phyloP scores from a whole-genome alignment of 2,797 vertebrate species.

The Scolopax rusticola region DNA sequence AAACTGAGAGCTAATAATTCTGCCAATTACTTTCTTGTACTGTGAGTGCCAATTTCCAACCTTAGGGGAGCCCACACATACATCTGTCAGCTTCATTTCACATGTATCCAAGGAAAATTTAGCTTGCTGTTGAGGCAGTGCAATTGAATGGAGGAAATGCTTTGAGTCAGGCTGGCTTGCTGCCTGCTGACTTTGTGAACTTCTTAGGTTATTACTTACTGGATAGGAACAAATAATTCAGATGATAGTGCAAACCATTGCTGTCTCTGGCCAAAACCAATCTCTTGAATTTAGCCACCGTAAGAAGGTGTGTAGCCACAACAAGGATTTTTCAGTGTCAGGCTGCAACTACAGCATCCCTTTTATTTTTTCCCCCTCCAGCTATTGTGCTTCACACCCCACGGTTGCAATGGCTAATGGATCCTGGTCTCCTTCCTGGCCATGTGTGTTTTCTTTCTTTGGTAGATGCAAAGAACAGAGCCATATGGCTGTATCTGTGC shows the following conservation, averaged over 20 bases:
- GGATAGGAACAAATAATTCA: not conserved
- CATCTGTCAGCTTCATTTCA: conserved; percentile 47
- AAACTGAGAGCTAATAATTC: conserved; percentile 55
- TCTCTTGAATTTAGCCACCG: not conserved
- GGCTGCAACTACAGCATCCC: not conserved
- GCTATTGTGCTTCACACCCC: not conserved
- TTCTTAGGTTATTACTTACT: not conserved
- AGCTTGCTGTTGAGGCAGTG: not conserved
- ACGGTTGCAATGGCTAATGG: not conserved
- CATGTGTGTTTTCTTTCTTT: not conserved
- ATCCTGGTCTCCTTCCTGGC: not conserved
- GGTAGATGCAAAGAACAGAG: conserved; percentile 25
- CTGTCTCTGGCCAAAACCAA: not conserved
- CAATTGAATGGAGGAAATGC: not conserved
- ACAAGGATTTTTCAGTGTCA: not conserved
- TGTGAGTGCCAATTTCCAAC: conserved; percentile 40
- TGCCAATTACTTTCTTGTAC: conserved; percentile 45
- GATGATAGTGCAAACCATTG: not conserved
- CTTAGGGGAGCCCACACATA: conserved; percentile 58
- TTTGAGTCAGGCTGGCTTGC: not conserved
- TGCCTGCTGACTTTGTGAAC: not conserved
- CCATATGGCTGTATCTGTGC: conserved; percentile 26
- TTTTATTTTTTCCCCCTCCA: not conserved
- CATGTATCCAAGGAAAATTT: not conserved
- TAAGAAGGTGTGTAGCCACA: not conserved